A percentile compares a stretch with the other conserved stretches of the same genome.
phyloP scores from a whole-genome alignment of 2,888 invertebrate species.

The Orchesella flavescens region DNA sequence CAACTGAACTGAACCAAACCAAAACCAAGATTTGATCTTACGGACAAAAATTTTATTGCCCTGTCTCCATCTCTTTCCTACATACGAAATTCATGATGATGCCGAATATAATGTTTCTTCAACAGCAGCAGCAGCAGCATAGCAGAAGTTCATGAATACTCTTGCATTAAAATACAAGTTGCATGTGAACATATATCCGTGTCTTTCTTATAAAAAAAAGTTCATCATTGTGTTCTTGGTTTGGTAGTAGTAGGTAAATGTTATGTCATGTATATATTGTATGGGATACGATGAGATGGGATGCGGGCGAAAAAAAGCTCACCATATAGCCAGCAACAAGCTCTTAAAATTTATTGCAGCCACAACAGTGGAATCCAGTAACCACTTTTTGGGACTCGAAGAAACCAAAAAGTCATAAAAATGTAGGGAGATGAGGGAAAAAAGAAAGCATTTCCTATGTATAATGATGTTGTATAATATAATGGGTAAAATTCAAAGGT shows the following conservation, averaged over 20 bases:
- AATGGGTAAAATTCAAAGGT: neutral
- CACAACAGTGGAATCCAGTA: constrained; percentile 57
- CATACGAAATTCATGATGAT: constrained; percentile 10
- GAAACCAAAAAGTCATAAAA: constrained; percentile 66
- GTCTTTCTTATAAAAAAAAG: neutral
- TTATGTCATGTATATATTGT: neutral
- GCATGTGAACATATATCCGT: neutral
- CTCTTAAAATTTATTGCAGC: constrained; percentile 68
- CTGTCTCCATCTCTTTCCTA: constrained; percentile 39
- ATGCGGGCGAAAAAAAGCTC: constrained; percentile 61
- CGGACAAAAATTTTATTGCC: constrained; percentile 65
- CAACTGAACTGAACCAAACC: neutral
- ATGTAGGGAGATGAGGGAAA: constrained; percentile 54
- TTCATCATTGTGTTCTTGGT: no score
- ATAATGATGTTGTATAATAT: constrained; percentile 25
- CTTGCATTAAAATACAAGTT: neutral
- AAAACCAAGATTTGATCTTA: constrained; percentile 64
- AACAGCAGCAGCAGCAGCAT: no score
- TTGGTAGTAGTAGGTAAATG: neutral
- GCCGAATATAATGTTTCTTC: neutral
- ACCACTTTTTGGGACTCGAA: constrained; percentile 67
- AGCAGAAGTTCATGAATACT: neutral
- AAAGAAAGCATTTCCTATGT: constrained; percentile 53
- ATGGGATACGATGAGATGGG: constrained; percentile 20
- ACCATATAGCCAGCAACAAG: constrained; percentile 37